These are phyloP conservation scores for Drosophila ohnishii DNA, from an alignment of 1,140 invertebrate species.

Conservation along the genomic window DNA sequence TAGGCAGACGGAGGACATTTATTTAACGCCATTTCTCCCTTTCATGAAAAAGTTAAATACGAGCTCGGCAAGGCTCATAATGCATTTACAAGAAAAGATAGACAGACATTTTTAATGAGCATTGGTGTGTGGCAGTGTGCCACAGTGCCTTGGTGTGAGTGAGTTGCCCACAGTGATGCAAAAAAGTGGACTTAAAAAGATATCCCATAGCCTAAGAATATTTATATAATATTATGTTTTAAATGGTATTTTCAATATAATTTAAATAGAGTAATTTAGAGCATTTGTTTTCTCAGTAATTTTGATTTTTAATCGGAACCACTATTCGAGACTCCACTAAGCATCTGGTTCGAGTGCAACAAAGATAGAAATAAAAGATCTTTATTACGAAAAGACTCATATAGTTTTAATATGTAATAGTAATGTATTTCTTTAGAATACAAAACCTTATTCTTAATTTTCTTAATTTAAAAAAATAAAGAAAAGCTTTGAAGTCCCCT, in stretches of 20 bases:
- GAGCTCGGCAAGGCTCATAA: slow-evolving; percentile 68
- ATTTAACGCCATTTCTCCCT: slow-evolving; percentile 69
- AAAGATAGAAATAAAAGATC: no score
- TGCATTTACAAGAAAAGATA: slow-evolving; percentile 71
- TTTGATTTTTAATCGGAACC: no score
- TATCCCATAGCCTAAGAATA: not conserved
- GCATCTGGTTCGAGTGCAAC: no score
- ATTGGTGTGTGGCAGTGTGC: slow-evolving; percentile 42
- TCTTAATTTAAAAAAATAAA: not conserved
- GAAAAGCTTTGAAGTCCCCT: no score
- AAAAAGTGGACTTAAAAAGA: not conserved
- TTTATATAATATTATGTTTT: not conserved
- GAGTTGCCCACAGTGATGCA: slow-evolving; percentile 12
- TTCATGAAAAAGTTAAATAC: slow-evolving; percentile 78
- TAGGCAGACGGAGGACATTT: slow-evolving; percentile 49
- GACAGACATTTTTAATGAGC: slow-evolving; percentile 75
- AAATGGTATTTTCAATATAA: not conserved
- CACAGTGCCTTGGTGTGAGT: slow-evolving; percentile 11
- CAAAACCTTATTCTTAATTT: not conserved
- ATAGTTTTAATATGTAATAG: no score
- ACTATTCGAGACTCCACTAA: not conserved
- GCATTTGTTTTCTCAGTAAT: not conserved
- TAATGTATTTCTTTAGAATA: not conserved
- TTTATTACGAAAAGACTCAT: no score
- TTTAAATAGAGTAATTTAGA: not conserved